Percentiles rank a stretch among this genome's conserved stretches.
Conservation (phyloP, 2,888 invertebrate species). For the Agriopis aurantiaria region DNA sequence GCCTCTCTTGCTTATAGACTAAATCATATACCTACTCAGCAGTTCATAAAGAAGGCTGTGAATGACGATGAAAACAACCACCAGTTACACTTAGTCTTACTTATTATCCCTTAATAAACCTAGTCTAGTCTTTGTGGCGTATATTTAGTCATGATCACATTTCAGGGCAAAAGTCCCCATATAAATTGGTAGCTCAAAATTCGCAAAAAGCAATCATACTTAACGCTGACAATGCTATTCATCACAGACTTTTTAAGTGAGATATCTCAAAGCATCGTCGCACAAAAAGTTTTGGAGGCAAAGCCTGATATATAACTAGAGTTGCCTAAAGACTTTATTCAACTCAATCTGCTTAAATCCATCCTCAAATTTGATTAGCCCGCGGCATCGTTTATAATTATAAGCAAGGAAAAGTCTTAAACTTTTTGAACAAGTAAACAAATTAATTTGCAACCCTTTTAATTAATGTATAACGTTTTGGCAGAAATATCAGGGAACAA, state of each 20-base stretch:
- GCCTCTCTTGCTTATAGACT: no score
- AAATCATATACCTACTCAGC: no score
- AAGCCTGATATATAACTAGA: not conserved
- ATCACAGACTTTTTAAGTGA: not conserved
- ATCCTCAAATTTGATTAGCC: constrained; percentile 1
- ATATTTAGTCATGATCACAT: not conserved
- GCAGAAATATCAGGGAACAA: not conserved
- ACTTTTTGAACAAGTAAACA: constrained; percentile 11
- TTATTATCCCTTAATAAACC: no score
- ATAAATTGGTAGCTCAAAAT: not conserved
- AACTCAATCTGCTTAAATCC: not conserved
- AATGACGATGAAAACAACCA: no score
- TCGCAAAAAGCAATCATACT: not conserved
- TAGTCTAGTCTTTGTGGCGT: no score
- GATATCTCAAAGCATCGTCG: not conserved
- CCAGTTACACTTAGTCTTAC: no score
- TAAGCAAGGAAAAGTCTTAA: not conserved
- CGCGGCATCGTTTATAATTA: not conserved
- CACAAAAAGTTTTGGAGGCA: not conserved
- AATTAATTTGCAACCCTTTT: constrained; percentile 8
- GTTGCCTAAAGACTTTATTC: not conserved
- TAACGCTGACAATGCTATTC: not conserved
- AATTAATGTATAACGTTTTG: constrained; percentile 1
- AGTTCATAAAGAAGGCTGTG: no score
- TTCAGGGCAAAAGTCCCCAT: not conserved